Percentiles rank a stretch among this genome's conserved stretches.
Evolutionary conservation across 2,113 vertebrate genomes (phyloP).

Genomic region (Pogonocichla stellata): DNA sequence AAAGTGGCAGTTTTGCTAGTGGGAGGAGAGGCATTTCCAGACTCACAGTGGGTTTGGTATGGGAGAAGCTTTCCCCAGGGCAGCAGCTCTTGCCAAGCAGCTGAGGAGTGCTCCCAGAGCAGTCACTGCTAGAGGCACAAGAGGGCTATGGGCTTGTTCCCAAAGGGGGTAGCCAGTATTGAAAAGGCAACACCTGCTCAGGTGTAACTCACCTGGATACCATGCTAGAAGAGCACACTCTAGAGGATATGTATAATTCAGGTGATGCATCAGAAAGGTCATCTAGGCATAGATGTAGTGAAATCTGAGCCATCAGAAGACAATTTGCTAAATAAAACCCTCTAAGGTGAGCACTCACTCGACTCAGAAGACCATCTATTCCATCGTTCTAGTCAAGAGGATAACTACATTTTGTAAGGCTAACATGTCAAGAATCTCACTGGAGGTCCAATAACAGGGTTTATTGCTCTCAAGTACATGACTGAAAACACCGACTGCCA

Average conservation of each 20-base stretch:
- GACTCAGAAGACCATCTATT: background rate
- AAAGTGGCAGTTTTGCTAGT: background rate
- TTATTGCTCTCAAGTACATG: background rate
- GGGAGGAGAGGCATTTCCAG: background rate
- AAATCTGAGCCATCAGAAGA: background rate
- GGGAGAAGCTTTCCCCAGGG: background rate
- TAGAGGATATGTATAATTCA: accelerated
- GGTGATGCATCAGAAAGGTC: background rate
- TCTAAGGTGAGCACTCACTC: background rate
- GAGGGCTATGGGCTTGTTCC: background rate
- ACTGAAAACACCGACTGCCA: background rate
- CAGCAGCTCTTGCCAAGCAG: background rate
- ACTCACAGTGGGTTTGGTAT: accelerated
- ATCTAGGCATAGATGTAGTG: background rate
- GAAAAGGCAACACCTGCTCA: background rate
- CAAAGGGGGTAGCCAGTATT: background rate
- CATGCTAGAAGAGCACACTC: background rate
- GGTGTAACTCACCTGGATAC: background rate
- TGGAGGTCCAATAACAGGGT: background rate
- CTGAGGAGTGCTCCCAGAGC: background rate
- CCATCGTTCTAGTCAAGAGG: background rate
- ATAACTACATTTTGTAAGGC: background rate
- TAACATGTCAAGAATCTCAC: background rate
- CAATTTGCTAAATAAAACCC: background rate
- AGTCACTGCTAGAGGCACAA: background rate